Evolutionary conservation across 2,113 vertebrate genomes (phyloP).

Genomic region (Anguilla rostrata): DNA sequence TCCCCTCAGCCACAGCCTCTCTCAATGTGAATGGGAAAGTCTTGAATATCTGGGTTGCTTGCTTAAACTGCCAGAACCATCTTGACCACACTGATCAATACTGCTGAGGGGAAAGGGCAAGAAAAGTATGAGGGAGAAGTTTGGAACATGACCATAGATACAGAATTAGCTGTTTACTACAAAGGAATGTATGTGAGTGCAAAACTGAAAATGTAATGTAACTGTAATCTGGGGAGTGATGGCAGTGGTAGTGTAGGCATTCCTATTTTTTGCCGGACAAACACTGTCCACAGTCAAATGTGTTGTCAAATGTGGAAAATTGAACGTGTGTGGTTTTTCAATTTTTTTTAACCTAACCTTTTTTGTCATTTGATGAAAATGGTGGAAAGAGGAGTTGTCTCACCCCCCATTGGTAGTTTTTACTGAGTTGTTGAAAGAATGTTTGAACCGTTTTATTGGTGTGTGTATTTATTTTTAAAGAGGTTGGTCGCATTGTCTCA

Average conservation of each 20-base stretch:
- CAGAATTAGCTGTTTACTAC: background rate
- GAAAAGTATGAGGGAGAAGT: background rate
- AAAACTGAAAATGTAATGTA: conserved; percentile 14
- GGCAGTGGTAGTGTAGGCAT: conserved; percentile 46
- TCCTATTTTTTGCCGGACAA: conserved; percentile 40
- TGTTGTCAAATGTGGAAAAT: conserved; percentile 48
- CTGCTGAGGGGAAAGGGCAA: conserved; percentile 10
- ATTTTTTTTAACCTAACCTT: conserved; percentile 11
- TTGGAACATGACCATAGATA: conserved; percentile 1
- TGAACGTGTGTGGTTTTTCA: conserved; percentile 32
- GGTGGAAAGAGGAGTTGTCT: background rate
- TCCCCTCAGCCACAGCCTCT: background rate
- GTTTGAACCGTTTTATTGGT: conserved; percentile 53
- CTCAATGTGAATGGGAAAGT: conserved; percentile 4
- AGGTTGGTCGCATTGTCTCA: conserved; percentile 29
- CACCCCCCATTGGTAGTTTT: background rate
- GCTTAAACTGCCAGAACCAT: background rate
- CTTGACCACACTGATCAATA: background rate
- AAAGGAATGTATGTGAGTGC: conserved; percentile 54
- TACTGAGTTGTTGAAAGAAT: conserved; percentile 60
- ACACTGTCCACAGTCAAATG: conserved; percentile 26
- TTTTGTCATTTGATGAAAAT: background rate
- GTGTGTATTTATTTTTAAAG: conserved; percentile 56
- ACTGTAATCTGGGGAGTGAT: conserved; percentile 39
- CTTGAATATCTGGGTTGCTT: background rate